Percentiles rank a stretch among this genome's conserved stretches.
phyloP scores from a whole-genome alignment of 1,140 invertebrate genomes.

The Drosophila arizonae region DNA sequence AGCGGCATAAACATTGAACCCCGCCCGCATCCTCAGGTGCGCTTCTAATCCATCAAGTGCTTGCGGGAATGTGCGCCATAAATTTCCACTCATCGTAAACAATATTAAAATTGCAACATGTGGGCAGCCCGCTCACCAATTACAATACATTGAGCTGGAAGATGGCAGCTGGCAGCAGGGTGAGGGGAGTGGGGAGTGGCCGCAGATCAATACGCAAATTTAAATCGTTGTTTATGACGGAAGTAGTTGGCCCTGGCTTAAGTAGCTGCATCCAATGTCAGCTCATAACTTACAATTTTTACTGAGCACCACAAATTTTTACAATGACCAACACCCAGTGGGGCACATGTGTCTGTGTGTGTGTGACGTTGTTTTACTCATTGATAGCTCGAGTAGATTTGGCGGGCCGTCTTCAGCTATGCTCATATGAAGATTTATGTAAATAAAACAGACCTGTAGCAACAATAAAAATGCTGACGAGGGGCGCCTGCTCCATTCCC shows the following conservation, averaged over 20 bases:
- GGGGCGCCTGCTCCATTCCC: slow-evolving; percentile 27
- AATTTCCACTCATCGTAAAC: slow-evolving; percentile 70
- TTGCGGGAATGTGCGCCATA: slow-evolving; percentile 71
- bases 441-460: slow-evolving; percentile 62
- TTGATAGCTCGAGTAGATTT: slow-evolving; percentile 38
- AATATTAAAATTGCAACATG: slow-evolving; percentile 77
- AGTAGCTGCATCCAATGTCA: slow-evolving; percentile 64
- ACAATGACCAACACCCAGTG: slow-evolving; percentile 17
- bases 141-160: not conserved
- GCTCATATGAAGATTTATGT: slow-evolving; percentile 73
- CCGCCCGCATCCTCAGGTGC: slow-evolving; percentile 23
- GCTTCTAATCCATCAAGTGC: slow-evolving; percentile 69
- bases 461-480: slow-evolving; percentile 45
- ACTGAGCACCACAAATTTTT: slow-evolving; percentile 31
- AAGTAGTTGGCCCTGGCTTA: slow-evolving; percentile 52
- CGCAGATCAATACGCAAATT: slow-evolving; percentile 59
- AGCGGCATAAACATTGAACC: slow-evolving; percentile 55
- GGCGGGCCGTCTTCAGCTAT: slow-evolving; percentile 31
- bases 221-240: slow-evolving; percentile 66
- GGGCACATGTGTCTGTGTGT: slow-evolving; percentile 5
- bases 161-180: too few species aligned
- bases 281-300: slow-evolving; percentile 62
- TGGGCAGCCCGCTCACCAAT: slow-evolving; percentile 40
- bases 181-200: not conserved
- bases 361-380: slow-evolving; percentile 11